Conservation (phyloP, 2,888 invertebrate species). For the Agonopterix heracliana region DNA sequence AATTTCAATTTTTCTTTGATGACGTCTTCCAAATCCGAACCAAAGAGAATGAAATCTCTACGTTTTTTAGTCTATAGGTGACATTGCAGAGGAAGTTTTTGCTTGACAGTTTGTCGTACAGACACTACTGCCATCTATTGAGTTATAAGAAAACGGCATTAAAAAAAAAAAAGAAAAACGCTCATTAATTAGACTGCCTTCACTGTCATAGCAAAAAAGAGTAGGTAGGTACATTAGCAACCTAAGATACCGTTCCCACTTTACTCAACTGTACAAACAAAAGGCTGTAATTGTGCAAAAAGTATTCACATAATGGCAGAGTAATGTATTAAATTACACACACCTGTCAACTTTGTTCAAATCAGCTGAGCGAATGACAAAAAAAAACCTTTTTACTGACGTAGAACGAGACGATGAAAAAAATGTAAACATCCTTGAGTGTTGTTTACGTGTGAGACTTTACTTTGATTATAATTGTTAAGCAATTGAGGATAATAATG, state of each 20-base stretch:
- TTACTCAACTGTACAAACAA: not conserved
- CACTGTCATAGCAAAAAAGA: not conserved
- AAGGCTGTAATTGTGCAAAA: not conserved
- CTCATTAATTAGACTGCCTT: no score
- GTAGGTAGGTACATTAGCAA: not conserved
- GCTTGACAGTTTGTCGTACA: no score
- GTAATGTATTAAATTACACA: not conserved
- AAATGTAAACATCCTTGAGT: constrained; percentile 23
- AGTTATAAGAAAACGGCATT: no score
- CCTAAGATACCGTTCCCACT: constrained; percentile 2
- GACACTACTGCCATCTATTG: no score
- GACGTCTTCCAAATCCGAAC: no score
- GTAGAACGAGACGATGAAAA: constrained; percentile 10
- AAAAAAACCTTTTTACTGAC: constrained; percentile 17
- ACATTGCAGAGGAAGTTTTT: no score
- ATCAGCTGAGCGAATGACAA: constrained; percentile 9
- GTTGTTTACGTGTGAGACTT: constrained; percentile 18
- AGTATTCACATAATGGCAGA: not conserved
- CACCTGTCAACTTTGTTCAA: not conserved
- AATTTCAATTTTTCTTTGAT: no score
- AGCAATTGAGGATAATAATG: no score
- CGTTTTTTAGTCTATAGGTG: no score
- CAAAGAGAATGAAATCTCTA: no score
- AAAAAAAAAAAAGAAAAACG: no score
- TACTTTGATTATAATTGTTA: no score